Conservation (phyloP, 2,888 invertebrate genomes). For the Branchinecta sandiegonensis region DNA sequence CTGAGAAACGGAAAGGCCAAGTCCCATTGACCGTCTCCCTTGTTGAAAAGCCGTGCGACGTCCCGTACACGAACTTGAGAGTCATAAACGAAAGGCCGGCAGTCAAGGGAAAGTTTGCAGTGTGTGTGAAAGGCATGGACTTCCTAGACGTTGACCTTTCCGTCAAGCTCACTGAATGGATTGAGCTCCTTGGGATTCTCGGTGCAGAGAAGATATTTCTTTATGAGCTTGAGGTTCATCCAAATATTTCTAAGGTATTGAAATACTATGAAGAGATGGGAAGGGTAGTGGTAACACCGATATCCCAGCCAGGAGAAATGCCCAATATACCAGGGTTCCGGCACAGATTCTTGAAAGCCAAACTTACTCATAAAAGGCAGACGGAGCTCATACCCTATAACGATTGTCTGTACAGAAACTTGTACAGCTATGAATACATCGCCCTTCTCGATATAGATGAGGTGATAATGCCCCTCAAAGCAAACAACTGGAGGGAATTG, state of each 20-base stretch:
- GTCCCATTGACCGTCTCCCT: not conserved
- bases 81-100: conserved; percentile 30
- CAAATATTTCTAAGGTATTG: conserved; percentile 32
- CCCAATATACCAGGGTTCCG: conserved; percentile 33
- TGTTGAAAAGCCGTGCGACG: conserved; percentile 30
- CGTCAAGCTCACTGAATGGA: conserved; percentile 37
- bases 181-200: conserved; percentile 35
- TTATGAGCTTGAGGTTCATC: conserved; percentile 36
- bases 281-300: conserved; percentile 29
- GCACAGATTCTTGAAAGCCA: conserved; percentile 32
- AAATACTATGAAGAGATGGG: conserved; percentile 30
- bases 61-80: conserved; percentile 29
- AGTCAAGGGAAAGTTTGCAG: conserved; percentile 33
- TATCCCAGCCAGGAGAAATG: conserved; percentile 34
- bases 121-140: conserved; percentile 37
- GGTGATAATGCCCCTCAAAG: conserved; percentile 34
- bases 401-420: conserved; percentile 29
- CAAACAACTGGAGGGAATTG: conserved; percentile 32
- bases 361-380: conserved; percentile 35
- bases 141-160: conserved; percentile 35
- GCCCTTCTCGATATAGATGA: conserved; percentile 38
- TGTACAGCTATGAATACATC: conserved; percentile 33
- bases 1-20: conserved; percentile 25
- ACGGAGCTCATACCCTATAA: conserved; percentile 38
- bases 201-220: conserved; percentile 37